Base-by-base conservation (phyloP, 2,888 invertebrate species). In the Euspilapteryx auroguttella region DNA sequence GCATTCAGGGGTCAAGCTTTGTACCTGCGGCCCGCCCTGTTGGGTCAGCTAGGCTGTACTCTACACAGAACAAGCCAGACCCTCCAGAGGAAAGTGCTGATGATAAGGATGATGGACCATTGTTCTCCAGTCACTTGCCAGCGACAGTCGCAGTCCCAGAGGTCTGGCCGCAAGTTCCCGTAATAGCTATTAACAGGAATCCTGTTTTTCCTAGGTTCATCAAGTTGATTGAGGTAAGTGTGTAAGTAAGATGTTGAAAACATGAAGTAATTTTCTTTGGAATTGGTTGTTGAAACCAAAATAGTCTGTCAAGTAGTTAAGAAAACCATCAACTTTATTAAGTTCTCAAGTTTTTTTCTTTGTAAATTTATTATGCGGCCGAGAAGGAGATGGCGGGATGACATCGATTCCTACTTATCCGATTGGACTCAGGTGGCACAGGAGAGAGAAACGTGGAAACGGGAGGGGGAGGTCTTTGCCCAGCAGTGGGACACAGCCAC, bases 141-240 rank as follows among this genome's bases (percentile, higher is more conserved):
- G 93, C 94, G 0, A 89, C 94, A 0, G 89, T 95, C 25, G 89
- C 90, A 10, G 90, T 99, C 14, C 98, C 98, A 1, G 97, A 97
- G 57, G 87, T 91, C 7, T 97, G 95, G 89, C 98, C 99, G 0
- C 88, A 91, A 55, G 86, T 99, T 12, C 99, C 99, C 3, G 86
- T 98, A 6, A 87, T 99, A 40, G 94, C 97, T 0, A 90, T 98
- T 37, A 87, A 81, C 47, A 83, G 95, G 41, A 94, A 96, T 75
- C 97, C 98, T 3, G 90, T 99, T 2, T 99, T 99, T 73, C 99
- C 99, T 12, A 84, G 94, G 42, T 99, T 99, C 62, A 95, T 98
- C 42, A 99, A 99, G 75, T 83, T 99, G 40, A 85, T 99, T 36
- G 98, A 98, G 81, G 91, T 93, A 39, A 34, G 37, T 34, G 52